These are phyloP conservation scores for Drosophila putrida DNA, from an alignment of 2,888 invertebrate species.

Conservation along the genomic window DNA sequence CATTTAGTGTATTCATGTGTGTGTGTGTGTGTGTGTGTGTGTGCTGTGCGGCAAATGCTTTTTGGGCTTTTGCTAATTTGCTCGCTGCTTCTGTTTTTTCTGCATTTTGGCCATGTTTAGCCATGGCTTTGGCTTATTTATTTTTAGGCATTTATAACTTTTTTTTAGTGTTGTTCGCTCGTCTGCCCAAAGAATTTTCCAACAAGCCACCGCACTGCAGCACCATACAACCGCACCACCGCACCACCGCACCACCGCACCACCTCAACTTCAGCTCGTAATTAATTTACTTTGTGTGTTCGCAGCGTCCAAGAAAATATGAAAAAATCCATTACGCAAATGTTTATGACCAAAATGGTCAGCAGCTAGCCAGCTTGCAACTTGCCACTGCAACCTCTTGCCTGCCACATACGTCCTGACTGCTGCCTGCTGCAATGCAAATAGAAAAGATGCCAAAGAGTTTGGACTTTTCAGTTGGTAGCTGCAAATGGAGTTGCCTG, in stretches of 20 bases:
- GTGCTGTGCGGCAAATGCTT: conserved; percentile 56
- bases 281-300: conserved; percentile 81
- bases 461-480: conserved; percentile 23
- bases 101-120: conserved; percentile 64
- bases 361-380: conserved; percentile 37
- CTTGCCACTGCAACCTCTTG: conserved; percentile 14
- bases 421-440: conserved; percentile 61
- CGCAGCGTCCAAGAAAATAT: conserved; percentile 74
- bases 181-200: conserved; percentile 55
- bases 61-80: conserved; percentile 75
- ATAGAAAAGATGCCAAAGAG: conserved; percentile 78
- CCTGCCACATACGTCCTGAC: not conserved
- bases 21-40: not conserved
- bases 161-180: conserved; percentile 29
- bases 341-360: conserved; percentile 82
- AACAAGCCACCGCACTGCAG: conserved; percentile 49
- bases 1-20: conserved; percentile 48
- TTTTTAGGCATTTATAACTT: conserved; percentile 75
- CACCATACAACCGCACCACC: conserved; percentile 3
- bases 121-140: conserved; percentile 66
- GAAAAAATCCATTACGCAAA: conserved; percentile 82
- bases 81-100: conserved; percentile 73
- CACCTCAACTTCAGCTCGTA: conserved; percentile 63
- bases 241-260: conserved; percentile 13
- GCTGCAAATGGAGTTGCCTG: conserved; percentile 63